phyloP scores from a whole-genome alignment of 2,888 invertebrate species.

The Trachelus iudaicus region DNA sequence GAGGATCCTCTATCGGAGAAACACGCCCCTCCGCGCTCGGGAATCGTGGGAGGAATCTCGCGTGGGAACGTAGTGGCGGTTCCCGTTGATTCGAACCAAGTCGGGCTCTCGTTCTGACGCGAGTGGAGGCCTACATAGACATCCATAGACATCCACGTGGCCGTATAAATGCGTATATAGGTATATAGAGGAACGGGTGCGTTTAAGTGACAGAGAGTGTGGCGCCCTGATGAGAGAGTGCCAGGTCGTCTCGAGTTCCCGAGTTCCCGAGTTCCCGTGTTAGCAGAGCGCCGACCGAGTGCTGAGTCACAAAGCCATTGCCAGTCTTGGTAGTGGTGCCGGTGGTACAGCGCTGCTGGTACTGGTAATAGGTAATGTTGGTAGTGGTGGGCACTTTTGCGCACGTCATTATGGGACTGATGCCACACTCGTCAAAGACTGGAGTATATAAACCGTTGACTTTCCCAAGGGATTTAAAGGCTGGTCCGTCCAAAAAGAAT shows the following conservation, averaged over 20 bases:
- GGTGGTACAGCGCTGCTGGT: neutral
- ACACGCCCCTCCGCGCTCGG: conserved; percentile 34
- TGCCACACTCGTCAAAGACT: neutral
- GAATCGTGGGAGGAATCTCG: conserved; percentile 50
- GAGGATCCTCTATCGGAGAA: conserved; percentile 35
- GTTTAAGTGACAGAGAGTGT: neutral
- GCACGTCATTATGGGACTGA: conserved; percentile 3
- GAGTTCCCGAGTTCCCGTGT: neutral
- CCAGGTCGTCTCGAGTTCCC: conserved; percentile 2
- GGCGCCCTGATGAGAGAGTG: neutral
- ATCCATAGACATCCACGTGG: neutral
- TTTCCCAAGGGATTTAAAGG: neutral
- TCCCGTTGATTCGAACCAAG: conserved; percentile 17
- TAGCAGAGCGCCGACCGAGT: conserved; percentile 6
- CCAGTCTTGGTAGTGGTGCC: neutral
- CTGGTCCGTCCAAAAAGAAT: neutral
- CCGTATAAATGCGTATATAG: neutral
- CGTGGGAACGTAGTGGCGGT: conserved; percentile 43
- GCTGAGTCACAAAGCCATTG: conserved; percentile 26
- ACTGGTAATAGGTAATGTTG: neutral
- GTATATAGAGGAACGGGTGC: too few species aligned
- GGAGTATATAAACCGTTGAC: neutral
- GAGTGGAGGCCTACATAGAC: neutral
- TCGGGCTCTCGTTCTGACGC: conserved; percentile 10
- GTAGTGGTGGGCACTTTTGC: neutral